Conservation (phyloP, 2,113 vertebrate species). For the Macrotis lagotis region DNA sequence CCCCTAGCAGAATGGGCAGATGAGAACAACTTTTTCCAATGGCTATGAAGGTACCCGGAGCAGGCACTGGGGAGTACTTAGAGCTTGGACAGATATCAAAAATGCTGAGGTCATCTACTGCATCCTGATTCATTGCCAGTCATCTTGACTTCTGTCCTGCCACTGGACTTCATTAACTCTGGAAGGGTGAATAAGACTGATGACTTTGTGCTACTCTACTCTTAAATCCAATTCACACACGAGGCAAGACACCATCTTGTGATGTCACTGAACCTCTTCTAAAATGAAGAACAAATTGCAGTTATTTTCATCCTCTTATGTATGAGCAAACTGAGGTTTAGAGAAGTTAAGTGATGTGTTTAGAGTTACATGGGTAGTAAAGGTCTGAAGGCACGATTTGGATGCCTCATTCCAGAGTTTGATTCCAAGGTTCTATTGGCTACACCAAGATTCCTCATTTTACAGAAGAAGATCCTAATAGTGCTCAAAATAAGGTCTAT, state of each 20-base stretch:
- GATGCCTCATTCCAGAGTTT: background rate
- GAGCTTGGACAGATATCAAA: background rate
- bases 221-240: background rate
- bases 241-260: background rate
- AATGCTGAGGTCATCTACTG: background rate
- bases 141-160: background rate
- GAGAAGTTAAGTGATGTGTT: background rate
- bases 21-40: background rate
- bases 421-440: background rate
- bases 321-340: background rate
- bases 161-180: background rate
- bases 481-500: background rate
- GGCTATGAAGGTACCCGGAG: background rate
- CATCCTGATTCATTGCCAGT: background rate
- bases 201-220: background rate
- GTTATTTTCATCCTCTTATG: background rate
- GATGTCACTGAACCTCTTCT: background rate
- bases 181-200: too few relatives aligned
- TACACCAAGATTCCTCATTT: background rate
- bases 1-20: background rate
- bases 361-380: background rate
- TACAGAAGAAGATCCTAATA: background rate
- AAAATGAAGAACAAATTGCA: background rate
- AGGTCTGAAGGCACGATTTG: background rate
- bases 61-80: background rate